Base-by-base conservation (phyloP, 2,797 vertebrate species). In the Triplophysa bombifrons region DNA sequence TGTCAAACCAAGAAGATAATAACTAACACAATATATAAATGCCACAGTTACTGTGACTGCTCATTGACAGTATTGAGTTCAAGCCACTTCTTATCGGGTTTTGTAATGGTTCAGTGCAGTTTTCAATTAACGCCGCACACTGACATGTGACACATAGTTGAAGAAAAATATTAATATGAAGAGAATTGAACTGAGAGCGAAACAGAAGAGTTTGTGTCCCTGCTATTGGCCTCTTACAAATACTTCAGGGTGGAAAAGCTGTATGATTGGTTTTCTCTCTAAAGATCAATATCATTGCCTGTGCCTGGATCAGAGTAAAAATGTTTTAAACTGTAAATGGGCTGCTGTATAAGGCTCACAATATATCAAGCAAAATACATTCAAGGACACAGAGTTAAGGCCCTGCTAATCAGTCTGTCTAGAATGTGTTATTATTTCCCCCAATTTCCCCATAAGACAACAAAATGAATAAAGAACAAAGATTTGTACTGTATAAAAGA, bases 61-160 rank as follows among this genome's bases (percentile, higher is more conserved):
- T 67, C 51, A 67, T 44, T 12, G 25, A 22, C 53, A 20, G 65
- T 38, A 76, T 69, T 76, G 74, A 76, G 41, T 69, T 76, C 60
- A 76, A 76, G 74, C 19, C 74, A 76, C 65, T 69, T 25, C 65
- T 76, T 69, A 76, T 76, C 53, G 9, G 51, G 38, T 69, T 76
- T 68, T 76, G 74, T 69, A 65, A 76, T 69, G 74, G 65, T 76
- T 68, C 65, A 34, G 41, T 3, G 19, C 53, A 76, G 30, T 76
- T 76, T 76, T 76, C 74, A 76, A 69, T 76, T 76, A 76, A 50
- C 22, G 8, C 17, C 17, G 53, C 67, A 48, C 51, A 76, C 25
- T 76, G 74, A 69, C 74, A 68, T 69, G 65, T 68, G 65, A 58
- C 74, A 68, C 74, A 69, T 48, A 19, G 56, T 53, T 68, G 22